A percentile compares a stretch with the other conserved stretches of the same genome.
These are phyloP conservation scores for Coptodon rendalli DNA, from an alignment of 2,113 vertebrate species.

Conservation along the genomic window DNA sequence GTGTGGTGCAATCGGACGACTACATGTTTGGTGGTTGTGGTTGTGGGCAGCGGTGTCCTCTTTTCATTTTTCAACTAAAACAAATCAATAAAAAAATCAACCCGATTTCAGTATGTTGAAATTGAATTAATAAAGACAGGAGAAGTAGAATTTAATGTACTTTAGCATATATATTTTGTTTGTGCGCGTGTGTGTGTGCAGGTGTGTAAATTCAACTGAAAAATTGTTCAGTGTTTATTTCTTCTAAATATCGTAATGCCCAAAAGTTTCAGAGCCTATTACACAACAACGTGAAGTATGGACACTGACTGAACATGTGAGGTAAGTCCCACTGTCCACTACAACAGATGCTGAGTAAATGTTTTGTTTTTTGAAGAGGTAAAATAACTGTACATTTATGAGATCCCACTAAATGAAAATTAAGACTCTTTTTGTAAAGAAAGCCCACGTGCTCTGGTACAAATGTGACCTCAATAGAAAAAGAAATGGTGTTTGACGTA, in stretches of 20 bases:
- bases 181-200: background rate
- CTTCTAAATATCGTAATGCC: background rate
- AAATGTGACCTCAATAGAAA: background rate
- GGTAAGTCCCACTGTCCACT: accelerated
- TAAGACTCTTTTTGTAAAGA: background rate
- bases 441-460: background rate
- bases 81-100: background rate
- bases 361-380: background rate
- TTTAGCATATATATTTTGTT: background rate
- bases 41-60: background rate
- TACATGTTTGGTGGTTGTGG: background rate
- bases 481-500: accelerated
- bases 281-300: accelerated
- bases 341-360: background rate
- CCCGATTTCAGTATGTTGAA: accelerated
- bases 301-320: background rate
- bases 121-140: background rate
- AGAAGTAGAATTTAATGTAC: background rate
- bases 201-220: background rate
- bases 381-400: accelerated
- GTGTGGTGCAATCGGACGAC: background rate
- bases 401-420: background rate
- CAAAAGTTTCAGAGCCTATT: background rate
- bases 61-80: background rate
- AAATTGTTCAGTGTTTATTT: accelerated